Conservation (phyloP, 1,140 invertebrate genomes). For the Drosophila kepulauana region DNA sequence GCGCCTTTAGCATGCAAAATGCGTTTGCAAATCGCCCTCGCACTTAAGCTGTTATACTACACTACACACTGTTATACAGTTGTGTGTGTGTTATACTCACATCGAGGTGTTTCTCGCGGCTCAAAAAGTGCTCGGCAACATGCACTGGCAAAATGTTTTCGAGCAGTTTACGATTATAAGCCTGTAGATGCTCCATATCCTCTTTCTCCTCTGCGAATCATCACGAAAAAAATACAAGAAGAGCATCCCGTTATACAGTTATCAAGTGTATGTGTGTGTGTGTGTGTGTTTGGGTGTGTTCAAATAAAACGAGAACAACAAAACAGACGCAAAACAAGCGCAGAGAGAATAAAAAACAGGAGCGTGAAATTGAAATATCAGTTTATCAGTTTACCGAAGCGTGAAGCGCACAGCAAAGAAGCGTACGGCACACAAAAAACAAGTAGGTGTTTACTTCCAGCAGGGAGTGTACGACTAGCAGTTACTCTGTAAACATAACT, state of each 20-base stretch:
- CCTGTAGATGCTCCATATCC: constrained; percentile 97
- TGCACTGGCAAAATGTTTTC: constrained; percentile 98
- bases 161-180: constrained; percentile 96
- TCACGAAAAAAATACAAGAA: neutral
- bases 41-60: neutral
- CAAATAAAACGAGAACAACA: constrained; percentile 14
- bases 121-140: constrained; percentile 97
- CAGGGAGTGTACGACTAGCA: neutral
- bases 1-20: neutral
- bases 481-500: neutral
- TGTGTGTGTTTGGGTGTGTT: neutral
- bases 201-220: constrained; percentile 92
- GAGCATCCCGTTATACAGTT: neutral
- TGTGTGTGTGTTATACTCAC: constrained; percentile 86
- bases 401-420: constrained; percentile 44
- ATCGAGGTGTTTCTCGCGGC: constrained; percentile 92
- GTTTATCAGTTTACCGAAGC: constrained; percentile 75
- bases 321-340: constrained; percentile 24
- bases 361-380: constrained; percentile 82
- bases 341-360: constrained; percentile 43
- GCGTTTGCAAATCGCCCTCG: neutral
- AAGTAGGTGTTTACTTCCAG: neutral
- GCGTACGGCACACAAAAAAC: constrained; percentile 31
- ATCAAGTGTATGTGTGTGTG: neutral
- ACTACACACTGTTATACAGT: neutral